Percentiles rank a stretch among this genome's conserved stretches.
These are phyloP conservation scores for Semotilus atromaculatus DNA, from an alignment of 2,797 vertebrate genomes.

Conservation along the genomic window DNA sequence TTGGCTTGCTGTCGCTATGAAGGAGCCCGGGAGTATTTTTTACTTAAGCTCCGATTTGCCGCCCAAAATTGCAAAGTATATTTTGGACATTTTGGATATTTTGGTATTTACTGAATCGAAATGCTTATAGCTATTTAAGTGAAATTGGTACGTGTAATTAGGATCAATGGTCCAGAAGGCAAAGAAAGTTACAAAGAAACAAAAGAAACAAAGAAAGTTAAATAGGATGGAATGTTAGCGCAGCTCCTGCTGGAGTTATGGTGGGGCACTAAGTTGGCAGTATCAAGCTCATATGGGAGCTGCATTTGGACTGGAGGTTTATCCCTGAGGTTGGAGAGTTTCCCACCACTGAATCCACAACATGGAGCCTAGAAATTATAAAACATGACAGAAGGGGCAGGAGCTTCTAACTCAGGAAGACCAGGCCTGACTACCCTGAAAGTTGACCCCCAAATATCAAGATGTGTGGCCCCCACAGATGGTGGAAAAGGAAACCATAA, in stretches of 20 bases:
- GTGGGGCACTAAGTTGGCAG: neutral
- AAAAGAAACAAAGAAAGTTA: neutral
- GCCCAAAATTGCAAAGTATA: neutral
- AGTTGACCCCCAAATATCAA: neutral
- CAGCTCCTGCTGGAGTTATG: neutral
- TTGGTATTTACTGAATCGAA: neutral
- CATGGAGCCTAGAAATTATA: neutral
- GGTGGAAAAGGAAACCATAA: too few species aligned
- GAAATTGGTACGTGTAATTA: neutral
- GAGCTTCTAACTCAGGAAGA: neutral
- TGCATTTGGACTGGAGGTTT: neutral
- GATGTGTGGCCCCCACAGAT: too few species aligned
- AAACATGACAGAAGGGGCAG: neutral
- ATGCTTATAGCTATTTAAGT: neutral
- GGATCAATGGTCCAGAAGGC: neutral
- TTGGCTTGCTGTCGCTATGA: neutral
- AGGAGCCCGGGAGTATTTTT: neutral
- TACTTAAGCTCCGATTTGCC: neutral
- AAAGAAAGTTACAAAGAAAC: too few species aligned
- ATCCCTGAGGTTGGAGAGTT: neutral
- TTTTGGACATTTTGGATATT: too few species aligned
- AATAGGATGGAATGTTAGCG: neutral
- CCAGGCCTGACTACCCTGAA: neutral
- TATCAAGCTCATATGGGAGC: neutral
- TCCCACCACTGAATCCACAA: neutral